A percentile compares a stretch with the other conserved stretches of the same genome.
These are phyloP conservation scores for Tetropium fuscum DNA, from an alignment of 2,888 invertebrate species.

Conservation along the genomic window DNA sequence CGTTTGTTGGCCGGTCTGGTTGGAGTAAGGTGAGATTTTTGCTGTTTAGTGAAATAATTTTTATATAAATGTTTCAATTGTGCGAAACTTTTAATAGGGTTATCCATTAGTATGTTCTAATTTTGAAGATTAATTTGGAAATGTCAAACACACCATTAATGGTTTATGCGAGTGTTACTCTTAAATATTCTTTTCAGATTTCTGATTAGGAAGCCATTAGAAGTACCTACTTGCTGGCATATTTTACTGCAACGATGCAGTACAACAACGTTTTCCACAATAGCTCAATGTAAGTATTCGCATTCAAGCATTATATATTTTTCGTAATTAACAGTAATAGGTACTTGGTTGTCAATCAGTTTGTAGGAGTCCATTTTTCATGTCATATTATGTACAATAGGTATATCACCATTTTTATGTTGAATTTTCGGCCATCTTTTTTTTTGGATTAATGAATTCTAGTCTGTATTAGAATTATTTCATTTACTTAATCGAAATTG, in stretches of 20 bases:
- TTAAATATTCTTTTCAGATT: constrained; percentile 46
- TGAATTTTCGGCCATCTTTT: constrained; percentile 12
- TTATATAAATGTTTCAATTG: constrained; percentile 3
- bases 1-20: constrained; percentile 74
- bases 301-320: too few species aligned
- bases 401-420: not conserved
- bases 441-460: too few species aligned
- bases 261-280: constrained; percentile 67
- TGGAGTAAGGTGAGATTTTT: constrained; percentile 54
- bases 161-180: constrained; percentile 1
- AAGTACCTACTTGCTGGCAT: constrained; percentile 46
- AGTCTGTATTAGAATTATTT: too few species aligned
- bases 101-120: not conserved
- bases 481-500: too few species aligned
- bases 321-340: too few species aligned
- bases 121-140: constrained; percentile 10
- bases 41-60: constrained; percentile 17
- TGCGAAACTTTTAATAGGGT: not conserved
- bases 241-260: constrained; percentile 64
- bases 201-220: constrained; percentile 52
- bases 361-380: too few species aligned
- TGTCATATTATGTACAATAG: not conserved
- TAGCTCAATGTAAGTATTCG: constrained; percentile 85
- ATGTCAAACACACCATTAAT: constrained; percentile 3
- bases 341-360: too few species aligned